Base-by-base conservation (phyloP, 2,113 vertebrate species). In the Sialia sialis region DNA sequence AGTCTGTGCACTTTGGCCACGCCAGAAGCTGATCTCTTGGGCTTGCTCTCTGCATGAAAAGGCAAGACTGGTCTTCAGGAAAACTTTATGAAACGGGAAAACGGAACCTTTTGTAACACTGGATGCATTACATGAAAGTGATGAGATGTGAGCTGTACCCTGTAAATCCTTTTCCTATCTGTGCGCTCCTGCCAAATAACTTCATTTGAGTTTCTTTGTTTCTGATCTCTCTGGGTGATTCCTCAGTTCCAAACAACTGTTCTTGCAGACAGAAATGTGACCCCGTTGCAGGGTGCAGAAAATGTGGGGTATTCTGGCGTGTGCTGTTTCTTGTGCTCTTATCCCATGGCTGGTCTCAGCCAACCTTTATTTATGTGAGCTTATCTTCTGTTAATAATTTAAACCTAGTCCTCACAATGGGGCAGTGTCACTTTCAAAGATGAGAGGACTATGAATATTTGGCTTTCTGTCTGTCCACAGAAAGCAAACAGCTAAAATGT, bases 401-500 rank as follows among this genome's bases (percentile, higher is more conserved):
- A 95, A 94, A 94, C 27, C 67, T 34, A 59, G 51, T 56, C 54
- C 52, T 55, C 84, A 91, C 56, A 94, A 79, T 1, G 8, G 29
- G 92, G 74, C 51, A 87, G 59, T 66, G 72, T 87, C 76, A 78
- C 91, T 94, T 94, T 91, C 72, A 92, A 92, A 91, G 88, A 84
- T 46, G 59, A 93, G 85, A 80, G 49, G 41, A 81, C 49, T 80
- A 55, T 76, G 76, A 92, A 67, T 81, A 95, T 89, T 90, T 87
- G 80, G 76, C 10, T 4, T 82, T 95, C 92, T 87, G 44, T 93
- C 85, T 91, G 88, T 97, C 95, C 87, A 77, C 74, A 26, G 81
- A 96, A 93, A 95, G 86, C 78, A 94, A 79, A 93, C 82, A 88
- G 93, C 95, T 97, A 96, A 96, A 97, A 94, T 81, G 78, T 87